Conservation (phyloP, 2,113 vertebrate genomes). For the Ophthalmolycus amberensis region DNA sequence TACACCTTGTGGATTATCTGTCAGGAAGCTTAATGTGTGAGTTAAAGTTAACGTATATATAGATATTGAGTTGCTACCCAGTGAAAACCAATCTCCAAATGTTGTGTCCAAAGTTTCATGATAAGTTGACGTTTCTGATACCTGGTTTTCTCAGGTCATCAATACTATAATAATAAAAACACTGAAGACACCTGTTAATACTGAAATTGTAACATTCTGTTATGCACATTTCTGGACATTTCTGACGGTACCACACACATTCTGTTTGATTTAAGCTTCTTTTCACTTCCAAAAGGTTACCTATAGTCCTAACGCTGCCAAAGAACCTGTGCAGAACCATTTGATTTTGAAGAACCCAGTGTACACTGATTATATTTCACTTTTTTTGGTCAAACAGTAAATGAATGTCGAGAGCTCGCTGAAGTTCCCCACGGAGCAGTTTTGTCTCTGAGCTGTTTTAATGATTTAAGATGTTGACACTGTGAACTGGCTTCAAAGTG, state of each 20-base stretch:
- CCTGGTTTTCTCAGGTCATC: neutral
- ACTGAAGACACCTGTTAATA: no score
- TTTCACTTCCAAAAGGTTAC: neutral
- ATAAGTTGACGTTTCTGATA: neutral
- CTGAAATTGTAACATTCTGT: neutral
- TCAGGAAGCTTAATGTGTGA: no score
- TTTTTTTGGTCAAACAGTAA: neutral
- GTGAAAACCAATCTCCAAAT: neutral
- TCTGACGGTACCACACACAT: neutral
- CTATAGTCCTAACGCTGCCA: neutral
- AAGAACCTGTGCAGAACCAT: neutral
- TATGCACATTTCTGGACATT: neutral
- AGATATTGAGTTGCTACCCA: no score
- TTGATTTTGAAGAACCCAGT: neutral
- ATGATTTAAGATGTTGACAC: slow-evolving; percentile 59
- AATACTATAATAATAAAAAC: neutral
- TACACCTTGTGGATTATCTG: neutral
- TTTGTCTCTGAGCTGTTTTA: slow-evolving; percentile 36
- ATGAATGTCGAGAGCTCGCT: neutral
- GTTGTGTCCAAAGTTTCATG: no score
- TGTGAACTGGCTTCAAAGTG: slow-evolving; percentile 16
- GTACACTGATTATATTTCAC: neutral
- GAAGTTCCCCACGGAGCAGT: neutral
- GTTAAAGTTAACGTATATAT: no score
- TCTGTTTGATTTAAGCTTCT: neutral